These are phyloP conservation scores for Eudasyphora cyanicolor DNA, from an alignment of 2,888 invertebrate species.

Conservation along the genomic window DNA sequence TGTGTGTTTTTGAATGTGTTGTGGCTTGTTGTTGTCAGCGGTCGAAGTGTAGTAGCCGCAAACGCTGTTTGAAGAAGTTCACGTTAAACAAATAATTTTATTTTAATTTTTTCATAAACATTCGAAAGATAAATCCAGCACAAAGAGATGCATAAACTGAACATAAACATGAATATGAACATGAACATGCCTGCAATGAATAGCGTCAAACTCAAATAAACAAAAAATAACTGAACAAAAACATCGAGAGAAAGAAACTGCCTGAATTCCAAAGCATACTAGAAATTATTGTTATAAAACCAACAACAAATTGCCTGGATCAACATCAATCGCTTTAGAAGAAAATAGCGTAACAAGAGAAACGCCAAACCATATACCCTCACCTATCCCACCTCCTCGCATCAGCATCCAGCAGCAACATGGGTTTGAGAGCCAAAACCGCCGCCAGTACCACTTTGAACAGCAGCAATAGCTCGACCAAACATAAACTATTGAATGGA, in stretches of 20 bases:
- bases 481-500: constrained; percentile 46
- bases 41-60: background rate
- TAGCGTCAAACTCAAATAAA: constrained; percentile 7
- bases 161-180: too few species aligned
- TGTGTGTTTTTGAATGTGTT: constrained; percentile 1
- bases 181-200: constrained; percentile 14
- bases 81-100: constrained; percentile 7
- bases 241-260: background rate
- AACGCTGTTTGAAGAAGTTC: too few species aligned
- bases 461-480: background rate
- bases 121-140: background rate
- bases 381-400: background rate
- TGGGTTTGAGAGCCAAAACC: constrained; percentile 66
- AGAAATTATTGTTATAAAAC: background rate
- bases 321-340: background rate
- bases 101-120: constrained; percentile 23
- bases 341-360: background rate
- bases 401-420: constrained; percentile 19
- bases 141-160: background rate
- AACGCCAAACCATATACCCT: constrained; percentile 5
- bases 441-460: background rate
- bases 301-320: too few species aligned
- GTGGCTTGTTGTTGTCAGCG: background rate
- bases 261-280: background rate
- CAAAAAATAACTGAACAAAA: constrained; percentile 2